Evolutionary conservation across 2,888 invertebrate species (phyloP).

Genomic region (Agelastica alni): DNA sequence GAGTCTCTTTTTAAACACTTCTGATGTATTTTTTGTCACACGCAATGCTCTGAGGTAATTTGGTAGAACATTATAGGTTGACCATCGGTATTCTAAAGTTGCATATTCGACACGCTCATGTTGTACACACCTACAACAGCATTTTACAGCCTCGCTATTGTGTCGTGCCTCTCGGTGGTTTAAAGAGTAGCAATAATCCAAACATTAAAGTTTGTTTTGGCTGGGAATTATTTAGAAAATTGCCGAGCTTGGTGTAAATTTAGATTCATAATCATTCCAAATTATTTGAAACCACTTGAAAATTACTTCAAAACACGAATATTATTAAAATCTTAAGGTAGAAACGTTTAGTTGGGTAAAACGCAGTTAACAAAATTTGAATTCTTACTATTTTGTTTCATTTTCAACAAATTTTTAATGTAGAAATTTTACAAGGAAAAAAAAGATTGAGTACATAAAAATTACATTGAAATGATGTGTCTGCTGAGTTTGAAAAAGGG

Average conservation of each 20-base stretch:
- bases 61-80: too few species aligned
- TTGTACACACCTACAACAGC: not conserved
- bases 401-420: too few species aligned
- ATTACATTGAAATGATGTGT: too few species aligned
- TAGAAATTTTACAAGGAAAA: too few species aligned
- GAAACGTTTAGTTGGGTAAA: not conserved
- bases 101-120: not conserved
- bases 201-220: slow-evolving; percentile 34
- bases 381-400: too few species aligned
- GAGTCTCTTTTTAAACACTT: too few species aligned
- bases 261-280: slow-evolving; percentile 34
- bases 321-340: slow-evolving; percentile 35
- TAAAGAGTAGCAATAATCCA: slow-evolving; percentile 29
- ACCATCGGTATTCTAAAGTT: too few species aligned
- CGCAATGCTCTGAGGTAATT: too few species aligned
- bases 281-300: slow-evolving; percentile 39
- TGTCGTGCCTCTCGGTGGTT: slow-evolving; percentile 33
- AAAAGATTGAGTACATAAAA: too few species aligned
- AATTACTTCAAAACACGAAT: slow-evolving; percentile 40
- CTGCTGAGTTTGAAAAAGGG: too few species aligned
- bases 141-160: not conserved
- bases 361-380: too few species aligned
- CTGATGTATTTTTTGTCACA: too few species aligned
- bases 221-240: slow-evolving; percentile 35
- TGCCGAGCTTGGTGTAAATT: slow-evolving; percentile 36